These are phyloP conservation scores for Toxotes chatareus DNA, from an alignment of 2,113 vertebrate genomes.

Conservation along the genomic window DNA sequence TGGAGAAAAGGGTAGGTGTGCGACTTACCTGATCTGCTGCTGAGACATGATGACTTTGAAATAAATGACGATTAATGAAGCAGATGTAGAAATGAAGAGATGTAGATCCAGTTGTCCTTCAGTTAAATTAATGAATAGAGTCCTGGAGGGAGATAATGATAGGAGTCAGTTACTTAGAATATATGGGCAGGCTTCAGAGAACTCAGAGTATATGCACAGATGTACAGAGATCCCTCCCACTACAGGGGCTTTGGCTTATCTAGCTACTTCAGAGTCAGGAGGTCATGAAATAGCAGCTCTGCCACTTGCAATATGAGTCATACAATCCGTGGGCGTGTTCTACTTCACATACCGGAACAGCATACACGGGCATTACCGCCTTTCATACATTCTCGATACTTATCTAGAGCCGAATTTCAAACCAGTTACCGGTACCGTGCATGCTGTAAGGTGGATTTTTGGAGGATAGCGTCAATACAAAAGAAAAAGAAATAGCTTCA, in stretches of 20 bases:
- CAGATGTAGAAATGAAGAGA: conserved; percentile 1
- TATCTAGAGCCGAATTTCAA: not conserved
- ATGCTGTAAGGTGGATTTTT: not conserved
- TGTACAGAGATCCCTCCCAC: conserved; percentile 20
- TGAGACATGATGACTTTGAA: conserved; percentile 83
- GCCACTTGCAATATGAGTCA: conserved; percentile 5
- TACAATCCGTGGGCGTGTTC: conserved; percentile 34
- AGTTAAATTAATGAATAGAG: conserved; percentile 13
- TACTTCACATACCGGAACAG: conserved; percentile 46
- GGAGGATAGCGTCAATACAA: rapidly evolving
- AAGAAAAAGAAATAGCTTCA: rapidly evolving
- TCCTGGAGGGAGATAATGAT: conserved; percentile 27
- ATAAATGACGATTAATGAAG: not conserved
- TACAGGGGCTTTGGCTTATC: conserved; percentile 41
- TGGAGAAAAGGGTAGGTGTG: not conserved
- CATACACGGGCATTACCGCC: conserved; percentile 20
- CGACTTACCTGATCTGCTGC: conserved; percentile 83
- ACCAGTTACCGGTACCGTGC: rapidly evolving
- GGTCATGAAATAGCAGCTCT: not conserved
- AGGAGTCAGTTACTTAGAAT: not conserved
- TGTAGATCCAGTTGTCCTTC: conserved; percentile 17
- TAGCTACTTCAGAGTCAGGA: conserved; percentile 30
- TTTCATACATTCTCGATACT: conserved; percentile 17
- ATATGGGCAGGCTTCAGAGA: not conserved
- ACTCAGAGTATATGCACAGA: not conserved